Evolutionary conservation across 2,888 invertebrate genomes (phyloP), one percentile per base, ranked within the genome.

Genomic region (Latrodectus hesperus): DNA sequence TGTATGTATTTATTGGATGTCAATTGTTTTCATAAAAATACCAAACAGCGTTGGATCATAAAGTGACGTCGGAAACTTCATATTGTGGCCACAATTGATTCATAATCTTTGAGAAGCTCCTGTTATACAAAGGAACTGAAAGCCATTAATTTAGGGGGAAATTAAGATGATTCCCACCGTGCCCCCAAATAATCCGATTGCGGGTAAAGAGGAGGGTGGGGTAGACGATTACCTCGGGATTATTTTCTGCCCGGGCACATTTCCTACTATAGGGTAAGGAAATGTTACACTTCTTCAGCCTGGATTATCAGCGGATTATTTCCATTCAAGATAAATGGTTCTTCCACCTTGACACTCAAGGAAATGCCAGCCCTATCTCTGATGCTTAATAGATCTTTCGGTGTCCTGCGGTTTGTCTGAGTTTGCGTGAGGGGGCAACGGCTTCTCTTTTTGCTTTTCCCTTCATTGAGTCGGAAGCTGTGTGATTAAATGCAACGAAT

Each of bases 141-240:
- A 38, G 38, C 68, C 60, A 75, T 84, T 78, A 72, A 84, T 78
- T 74, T 84, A 67, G 67, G 12, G 77, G 78, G 22, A 72, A 77
- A 84, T 84, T 78, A 84, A 84, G 84, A 84, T 67, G 49, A 73
- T 78, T 73, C 84, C 77, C 14, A 9, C 75, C 72, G 73, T 11
- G 75, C 82, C 82, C 70, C 38, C 38, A 1, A 60, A 10, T 84
- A 84, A 84, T 77, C 84, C 67, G 84, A 84, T 84, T 84, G 84
- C 26, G 72, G 73, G 55, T 65, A 26, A 51, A n/a, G 51, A 17
- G 26, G 67, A 53, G 65, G 78, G 82, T 68, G 51, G 72, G 72
- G 55, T 71, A 76, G 51, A 60, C 67, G 68, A 84, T 84, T 84
- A 84, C 52, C 22, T 67, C 14, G 14, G 84, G 84, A 84, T 84